Conservation (phyloP, 1,140 invertebrate species). For the Limonius californicus region DNA sequence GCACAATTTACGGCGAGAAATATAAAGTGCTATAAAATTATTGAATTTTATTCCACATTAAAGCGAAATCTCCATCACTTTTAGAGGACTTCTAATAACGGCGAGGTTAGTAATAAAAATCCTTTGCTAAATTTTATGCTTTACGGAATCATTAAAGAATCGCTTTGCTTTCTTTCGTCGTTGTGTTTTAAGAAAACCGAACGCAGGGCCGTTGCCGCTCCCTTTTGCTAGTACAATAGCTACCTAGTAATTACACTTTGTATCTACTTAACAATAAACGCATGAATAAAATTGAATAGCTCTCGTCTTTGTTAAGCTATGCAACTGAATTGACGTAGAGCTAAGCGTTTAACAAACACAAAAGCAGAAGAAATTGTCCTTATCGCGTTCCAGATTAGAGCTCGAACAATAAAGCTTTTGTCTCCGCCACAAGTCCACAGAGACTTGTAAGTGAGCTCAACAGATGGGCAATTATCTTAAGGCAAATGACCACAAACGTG, state of each 20-base stretch:
- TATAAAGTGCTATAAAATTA: conserved; percentile 45
- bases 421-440: not conserved
- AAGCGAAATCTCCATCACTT: conserved; percentile 21
- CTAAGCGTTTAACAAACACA: conserved; percentile 7
- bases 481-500: conserved; percentile 1
- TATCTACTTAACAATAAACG: conserved; percentile 3
- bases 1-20: conserved; percentile 39
- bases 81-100: conserved; percentile 8
- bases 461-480: conserved; percentile 9
- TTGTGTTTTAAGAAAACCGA: too few relatives aligned
- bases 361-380: conserved; percentile 13
- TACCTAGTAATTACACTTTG: conserved; percentile 5
- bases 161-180: not conserved
- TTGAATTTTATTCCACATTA: conserved; percentile 42
- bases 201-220: not conserved
- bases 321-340: conserved; percentile 1
- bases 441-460: conserved; percentile 7
- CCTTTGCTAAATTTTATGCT: not conserved
- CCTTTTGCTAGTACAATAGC: not conserved
- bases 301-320: conserved; percentile 1
- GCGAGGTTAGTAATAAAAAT: not conserved
- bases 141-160: not conserved
- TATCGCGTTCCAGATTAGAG: conserved; percentile 9
- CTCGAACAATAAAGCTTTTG: conserved; percentile 4
- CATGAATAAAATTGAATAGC: not conserved